phyloP scores from a whole-genome alignment of 1,140 invertebrate species.

The Kradibia gibbosae region DNA sequence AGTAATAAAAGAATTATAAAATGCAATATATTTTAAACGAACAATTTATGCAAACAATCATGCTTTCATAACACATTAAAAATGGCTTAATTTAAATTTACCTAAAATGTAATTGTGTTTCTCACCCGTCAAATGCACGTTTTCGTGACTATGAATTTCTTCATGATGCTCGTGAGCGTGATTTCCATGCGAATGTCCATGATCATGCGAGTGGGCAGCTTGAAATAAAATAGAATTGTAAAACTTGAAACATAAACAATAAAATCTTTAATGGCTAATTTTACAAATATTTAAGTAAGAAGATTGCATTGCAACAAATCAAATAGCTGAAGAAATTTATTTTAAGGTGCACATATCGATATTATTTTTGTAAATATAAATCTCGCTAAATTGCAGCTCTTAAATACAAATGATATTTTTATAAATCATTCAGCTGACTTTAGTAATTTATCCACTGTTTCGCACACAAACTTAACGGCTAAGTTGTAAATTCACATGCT shows the following conservation, averaged over 20 bases:
- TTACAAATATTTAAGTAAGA: no score
- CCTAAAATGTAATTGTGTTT: slow-evolving; percentile 48
- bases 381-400: not conserved
- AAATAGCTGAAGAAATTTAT: not conserved
- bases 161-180: slow-evolving; percentile 50
- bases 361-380: not conserved
- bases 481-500: slow-evolving; percentile 45
- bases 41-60: no score
- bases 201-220: slow-evolving; percentile 65
- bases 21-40: no score
- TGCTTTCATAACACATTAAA: no score
- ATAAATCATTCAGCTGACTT: not conserved
- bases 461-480: slow-evolving; percentile 31
- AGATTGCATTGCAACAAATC: not conserved
- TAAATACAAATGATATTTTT: not conserved
- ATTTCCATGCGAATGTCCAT: slow-evolving; percentile 56
- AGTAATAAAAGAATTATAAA: no score
- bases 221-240: slow-evolving; percentile 52
- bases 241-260: not conserved
- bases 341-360: no score
- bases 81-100: slow-evolving; percentile 25
- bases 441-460: slow-evolving; percentile 20
- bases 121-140: slow-evolving; percentile 17
- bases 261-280: no score
- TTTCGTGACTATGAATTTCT: slow-evolving; percentile 28